These are phyloP conservation scores for Machimus atricapillus DNA, from an alignment of 2,888 invertebrate species.

Conservation along the genomic window DNA sequence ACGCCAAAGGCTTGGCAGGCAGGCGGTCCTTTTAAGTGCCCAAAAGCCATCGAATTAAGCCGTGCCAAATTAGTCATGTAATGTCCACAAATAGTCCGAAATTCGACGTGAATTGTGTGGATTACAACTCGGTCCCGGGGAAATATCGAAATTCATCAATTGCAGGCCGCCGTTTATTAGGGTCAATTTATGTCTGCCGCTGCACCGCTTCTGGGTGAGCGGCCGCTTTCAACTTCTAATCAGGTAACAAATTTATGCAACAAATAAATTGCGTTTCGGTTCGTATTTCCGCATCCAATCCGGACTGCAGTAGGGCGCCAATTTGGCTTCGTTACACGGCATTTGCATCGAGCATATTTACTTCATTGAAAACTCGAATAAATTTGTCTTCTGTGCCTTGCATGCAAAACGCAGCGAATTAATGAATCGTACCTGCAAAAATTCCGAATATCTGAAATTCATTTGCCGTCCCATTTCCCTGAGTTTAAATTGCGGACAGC, in stretches of 20 bases:
- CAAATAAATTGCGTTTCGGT: neutral
- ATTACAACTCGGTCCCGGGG: neutral
- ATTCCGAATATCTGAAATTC: neutral
- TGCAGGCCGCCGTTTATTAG: neutral
- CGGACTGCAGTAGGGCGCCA: neutral
- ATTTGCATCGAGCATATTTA: neutral
- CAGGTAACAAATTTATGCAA: constrained; percentile 22
- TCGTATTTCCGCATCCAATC: neutral
- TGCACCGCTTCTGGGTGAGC: neutral
- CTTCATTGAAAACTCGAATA: neutral
- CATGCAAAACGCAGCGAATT: neutral
- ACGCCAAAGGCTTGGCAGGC: neutral
- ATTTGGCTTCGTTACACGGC: neutral
- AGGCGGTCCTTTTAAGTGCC: neutral
- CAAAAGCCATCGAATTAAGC: neutral
- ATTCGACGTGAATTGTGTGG: neutral
- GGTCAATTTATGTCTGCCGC: neutral
- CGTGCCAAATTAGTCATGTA: neutral
- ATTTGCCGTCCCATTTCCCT: neutral
- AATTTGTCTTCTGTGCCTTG: neutral
- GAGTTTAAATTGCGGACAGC: neutral
- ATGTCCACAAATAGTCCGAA: neutral
- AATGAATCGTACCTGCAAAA: neutral
- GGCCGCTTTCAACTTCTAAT: constrained; percentile 2
- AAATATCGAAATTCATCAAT: neutral